Base-by-base conservation (phyloP, 2,888 invertebrate species). In the Priocnemis perturbator region DNA sequence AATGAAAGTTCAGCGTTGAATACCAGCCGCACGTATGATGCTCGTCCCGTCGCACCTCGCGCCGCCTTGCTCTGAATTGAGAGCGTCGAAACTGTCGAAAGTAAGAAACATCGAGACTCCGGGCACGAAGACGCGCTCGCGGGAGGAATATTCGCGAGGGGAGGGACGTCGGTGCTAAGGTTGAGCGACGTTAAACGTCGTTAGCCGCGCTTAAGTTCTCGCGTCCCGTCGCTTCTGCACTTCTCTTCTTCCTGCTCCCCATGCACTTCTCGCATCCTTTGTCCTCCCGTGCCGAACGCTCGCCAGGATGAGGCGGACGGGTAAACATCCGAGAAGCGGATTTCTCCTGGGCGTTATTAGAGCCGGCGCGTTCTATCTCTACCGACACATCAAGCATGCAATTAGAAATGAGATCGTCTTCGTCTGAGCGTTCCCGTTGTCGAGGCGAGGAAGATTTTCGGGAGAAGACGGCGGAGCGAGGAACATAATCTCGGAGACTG, bases 331-430 rank as follows among this genome's bases (percentile, higher is more conserved):
- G 37, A 72, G 65, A 55, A 67, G 69, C 58, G 74, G 77, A 70
- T 76, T 83, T 61, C 79, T 83, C 56, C 61, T 75, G 53, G 73
- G 71, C 61, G 76, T 78, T 67, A 75, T 82, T 61, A 74, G 73
- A 62, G 78, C 73, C 26, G 75, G 78, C 58, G 77, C 76, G 50
- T 77, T 73, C 67, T 77, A 79, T 61, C 74, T 82, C 64, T 81
- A 77, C 73, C 77, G 79, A 57, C 76, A 84, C 75, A 78, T 84
- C 67, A 81, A 79, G 69, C 79, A 82, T 76, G 82, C 76, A 63
- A 84, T 83, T 69, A 75, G 69, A 73, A 77, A 79, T 65, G 74
- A 83, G 74, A 84, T 81, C 69, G 81, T 81, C 62, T 79, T 82
- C 62, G 76, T 84, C 76, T 84, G 78, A 78, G n/a, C 19, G 37